Conservation (phyloP, 2,888 invertebrate species). For the Pantelozetes paolii region DNA sequence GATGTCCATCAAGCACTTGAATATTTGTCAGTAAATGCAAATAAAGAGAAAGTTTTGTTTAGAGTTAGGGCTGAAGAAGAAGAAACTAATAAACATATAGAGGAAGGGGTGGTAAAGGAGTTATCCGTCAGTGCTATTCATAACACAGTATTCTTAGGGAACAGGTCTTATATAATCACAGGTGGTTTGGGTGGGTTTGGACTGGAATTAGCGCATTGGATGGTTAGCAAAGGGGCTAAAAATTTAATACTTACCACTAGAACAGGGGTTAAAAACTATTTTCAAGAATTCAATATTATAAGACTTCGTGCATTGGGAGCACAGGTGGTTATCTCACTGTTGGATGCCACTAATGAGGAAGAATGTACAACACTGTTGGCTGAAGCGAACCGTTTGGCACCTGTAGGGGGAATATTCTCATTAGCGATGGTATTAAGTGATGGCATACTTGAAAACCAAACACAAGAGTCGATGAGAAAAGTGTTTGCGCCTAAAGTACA, state of each 20-base stretch:
- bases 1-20: slow-evolving; percentile 53
- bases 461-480: slow-evolving; percentile 69
- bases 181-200: slow-evolving; percentile 94
- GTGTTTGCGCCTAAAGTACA: slow-evolving; percentile 78
- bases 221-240: slow-evolving; percentile 78
- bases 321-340: not conserved
- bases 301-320: slow-evolving; percentile 61
- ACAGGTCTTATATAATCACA: slow-evolving; percentile 57
- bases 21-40: not conserved
- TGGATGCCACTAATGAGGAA: slow-evolving; percentile 55
- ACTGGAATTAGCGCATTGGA: slow-evolving; percentile 83
- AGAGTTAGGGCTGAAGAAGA: not conserved
- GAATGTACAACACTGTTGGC: too few relatives aligned
- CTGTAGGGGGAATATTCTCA: slow-evolving; percentile 85
- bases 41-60: not conserved
- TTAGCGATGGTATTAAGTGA: slow-evolving; percentile 77
- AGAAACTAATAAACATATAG: too few relatives aligned
- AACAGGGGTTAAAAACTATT: slow-evolving; percentile 83
- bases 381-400: slow-evolving; percentile 59
- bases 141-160: slow-evolving; percentile 53
- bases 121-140: slow-evolving; percentile 53
- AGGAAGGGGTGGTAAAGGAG: too few relatives aligned
- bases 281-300: slow-evolving; percentile 78
- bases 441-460: slow-evolving; percentile 79
- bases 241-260: slow-evolving; percentile 81